Conservation (phyloP, 2,113 vertebrate genomes). For the Illadopsis cleaveri region DNA sequence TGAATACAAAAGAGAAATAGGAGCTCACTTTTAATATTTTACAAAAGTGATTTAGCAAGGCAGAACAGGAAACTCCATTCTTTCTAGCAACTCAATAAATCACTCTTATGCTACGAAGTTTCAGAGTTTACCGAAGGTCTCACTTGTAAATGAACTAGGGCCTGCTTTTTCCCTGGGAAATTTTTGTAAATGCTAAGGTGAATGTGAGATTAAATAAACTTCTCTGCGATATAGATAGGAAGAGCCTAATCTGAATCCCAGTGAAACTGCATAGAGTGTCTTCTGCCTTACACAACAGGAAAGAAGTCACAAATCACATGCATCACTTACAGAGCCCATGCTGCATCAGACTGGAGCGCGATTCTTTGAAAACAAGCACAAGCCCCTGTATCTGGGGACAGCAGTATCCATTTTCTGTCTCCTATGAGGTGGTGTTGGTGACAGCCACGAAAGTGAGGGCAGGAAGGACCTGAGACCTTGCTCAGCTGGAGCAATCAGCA, state of each 20-base stretch:
- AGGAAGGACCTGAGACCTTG: neutral
- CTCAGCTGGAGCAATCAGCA: neutral
- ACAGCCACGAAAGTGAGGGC: neutral
- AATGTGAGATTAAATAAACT: neutral
- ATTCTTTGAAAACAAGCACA: neutral
- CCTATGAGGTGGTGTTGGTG: fast-evolving
- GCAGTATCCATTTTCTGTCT: neutral
- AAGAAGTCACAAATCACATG: neutral
- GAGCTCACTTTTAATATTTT: neutral
- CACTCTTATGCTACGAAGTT: neutral
- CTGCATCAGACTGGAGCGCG: neutral
- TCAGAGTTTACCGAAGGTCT: neutral
- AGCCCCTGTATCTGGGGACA: fast-evolving
- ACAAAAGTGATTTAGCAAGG: neutral
- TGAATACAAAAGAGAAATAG: neutral
- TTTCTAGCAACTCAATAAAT: neutral
- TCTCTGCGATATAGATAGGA: neutral
- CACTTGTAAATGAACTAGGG: neutral
- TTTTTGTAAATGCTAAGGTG: neutral
- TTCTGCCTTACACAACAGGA: neutral
- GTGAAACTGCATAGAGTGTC: neutral
- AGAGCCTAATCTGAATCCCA: neutral
- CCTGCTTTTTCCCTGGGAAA: neutral
- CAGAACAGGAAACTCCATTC: neutral
- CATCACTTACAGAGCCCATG: neutral